Percentiles rank a stretch among this genome's conserved stretches.
phyloP scores from a whole-genome alignment of 2,797 vertebrate genomes.

The Rhinichthys osculus region DNA sequence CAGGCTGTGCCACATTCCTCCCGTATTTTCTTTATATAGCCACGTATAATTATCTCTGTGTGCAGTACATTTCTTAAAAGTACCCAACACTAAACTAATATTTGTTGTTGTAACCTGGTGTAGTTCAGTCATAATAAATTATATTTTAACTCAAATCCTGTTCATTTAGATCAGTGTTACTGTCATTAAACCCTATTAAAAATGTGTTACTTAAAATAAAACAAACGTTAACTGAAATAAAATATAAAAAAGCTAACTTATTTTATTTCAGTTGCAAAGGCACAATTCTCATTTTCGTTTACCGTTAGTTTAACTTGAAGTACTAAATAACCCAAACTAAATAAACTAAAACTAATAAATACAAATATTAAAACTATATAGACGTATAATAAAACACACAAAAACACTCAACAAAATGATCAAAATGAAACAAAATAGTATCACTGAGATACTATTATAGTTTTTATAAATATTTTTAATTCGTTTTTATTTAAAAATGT shows the following conservation, averaged over 20 bases:
- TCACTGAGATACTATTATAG: neutral
- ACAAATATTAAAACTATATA: neutral
- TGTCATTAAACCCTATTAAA: neutral
- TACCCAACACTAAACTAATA: neutral
- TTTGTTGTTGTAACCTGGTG: neutral
- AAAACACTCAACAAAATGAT: neutral
- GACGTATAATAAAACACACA: neutral
- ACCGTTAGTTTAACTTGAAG: neutral
- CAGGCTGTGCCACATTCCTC: slow-evolving; percentile 9
- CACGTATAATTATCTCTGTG: neutral
- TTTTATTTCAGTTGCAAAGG: neutral
- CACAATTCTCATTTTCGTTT: neutral
- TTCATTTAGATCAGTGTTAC: neutral
- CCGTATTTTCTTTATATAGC: neutral
- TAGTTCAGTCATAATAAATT: neutral
- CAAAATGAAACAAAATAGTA: neutral
- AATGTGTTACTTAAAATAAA: neutral
- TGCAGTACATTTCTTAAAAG: neutral
- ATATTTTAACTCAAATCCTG: neutral
- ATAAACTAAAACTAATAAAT: neutral
- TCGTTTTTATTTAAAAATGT: neutral
- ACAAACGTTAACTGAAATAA: neutral
- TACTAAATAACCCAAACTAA: neutral
- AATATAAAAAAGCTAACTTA: neutral
- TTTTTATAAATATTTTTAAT: neutral